Evolutionary conservation across 2,888 invertebrate genomes (phyloP).

Genomic region (Acanthosoma haemorrhoidale): DNA sequence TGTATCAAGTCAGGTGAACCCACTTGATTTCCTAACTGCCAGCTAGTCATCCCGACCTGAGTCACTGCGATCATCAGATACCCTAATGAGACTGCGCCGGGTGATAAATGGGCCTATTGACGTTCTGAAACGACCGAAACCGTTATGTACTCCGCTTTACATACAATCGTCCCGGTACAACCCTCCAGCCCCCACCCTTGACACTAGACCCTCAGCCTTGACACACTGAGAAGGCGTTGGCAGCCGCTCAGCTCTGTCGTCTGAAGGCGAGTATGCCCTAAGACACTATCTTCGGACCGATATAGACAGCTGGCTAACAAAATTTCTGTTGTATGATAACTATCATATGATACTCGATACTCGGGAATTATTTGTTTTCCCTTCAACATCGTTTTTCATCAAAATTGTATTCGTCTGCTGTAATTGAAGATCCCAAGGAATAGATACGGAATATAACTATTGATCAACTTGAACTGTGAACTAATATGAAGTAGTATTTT

Average conservation of each 20-base stretch:
- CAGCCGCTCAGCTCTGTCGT: not conserved
- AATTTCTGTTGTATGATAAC: too few species aligned
- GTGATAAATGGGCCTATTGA: constrained; percentile 14
- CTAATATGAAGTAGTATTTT: too few species aligned
- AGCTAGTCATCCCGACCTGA: not conserved
- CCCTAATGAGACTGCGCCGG: not conserved
- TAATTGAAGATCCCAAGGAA: too few species aligned
- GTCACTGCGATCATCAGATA: not conserved
- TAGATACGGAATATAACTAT: too few species aligned
- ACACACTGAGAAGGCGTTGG: not conserved
- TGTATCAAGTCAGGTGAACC: too few species aligned
- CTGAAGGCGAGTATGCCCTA: not conserved
- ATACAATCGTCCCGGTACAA: not conserved
- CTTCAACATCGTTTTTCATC: too few species aligned
- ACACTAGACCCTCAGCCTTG: not conserved
- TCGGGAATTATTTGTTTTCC: too few species aligned
- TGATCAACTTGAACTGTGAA: too few species aligned
- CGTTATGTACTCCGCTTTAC: constrained; percentile 3
- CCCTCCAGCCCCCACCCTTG: not conserved
- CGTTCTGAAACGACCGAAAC: not conserved
- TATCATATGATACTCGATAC: too few species aligned
- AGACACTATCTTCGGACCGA: not conserved
- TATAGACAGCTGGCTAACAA: too few species aligned
- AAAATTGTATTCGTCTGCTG: too few species aligned
- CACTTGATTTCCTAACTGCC: too few species aligned